A percentile compares a stretch with the other conserved stretches of the same genome.
Evolutionary conservation across 2,888 invertebrate species (phyloP).

Genomic region (Drosophila dives): DNA sequence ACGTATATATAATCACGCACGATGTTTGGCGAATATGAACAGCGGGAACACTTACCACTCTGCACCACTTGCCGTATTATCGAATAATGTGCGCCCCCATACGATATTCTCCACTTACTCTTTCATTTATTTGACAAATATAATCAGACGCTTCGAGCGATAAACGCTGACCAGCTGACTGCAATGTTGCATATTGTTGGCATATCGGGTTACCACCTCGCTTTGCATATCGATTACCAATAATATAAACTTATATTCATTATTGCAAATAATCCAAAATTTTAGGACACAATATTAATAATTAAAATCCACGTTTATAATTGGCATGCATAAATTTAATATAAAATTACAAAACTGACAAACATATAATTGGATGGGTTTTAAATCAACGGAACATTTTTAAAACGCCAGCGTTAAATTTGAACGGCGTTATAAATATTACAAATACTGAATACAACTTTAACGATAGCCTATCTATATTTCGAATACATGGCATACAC

Average conservation of each 20-base stretch:
- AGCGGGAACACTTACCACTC: constrained; percentile 41
- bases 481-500: constrained; percentile 26
- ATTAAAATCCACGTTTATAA: constrained; percentile 11
- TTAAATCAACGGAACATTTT: constrained; percentile 10
- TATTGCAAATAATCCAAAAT: not conserved
- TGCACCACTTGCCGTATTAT: constrained; percentile 23
- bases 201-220: constrained; percentile 1
- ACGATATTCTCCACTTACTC: constrained; percentile 25
- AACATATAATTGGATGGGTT: constrained; percentile 21
- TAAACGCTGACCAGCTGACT: constrained; percentile 32
- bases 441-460: not conserved
- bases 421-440: constrained; percentile 12
- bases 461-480: not conserved
- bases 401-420: constrained; percentile 35
- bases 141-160: constrained; percentile 23
- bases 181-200: constrained; percentile 7
- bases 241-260: not conserved
- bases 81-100: constrained; percentile 34
- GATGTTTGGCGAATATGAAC: constrained; percentile 42
- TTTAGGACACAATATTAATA: constrained; percentile 8
- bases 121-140: constrained; percentile 19
- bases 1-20: constrained; percentile 24
- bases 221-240: constrained; percentile 7
- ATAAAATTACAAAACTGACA: constrained; percentile 25
- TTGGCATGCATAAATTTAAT: constrained; percentile 21